phyloP scores from a whole-genome alignment of 2,797 vertebrate genomes.

The Arrhamphus sclerolepis region DNA sequence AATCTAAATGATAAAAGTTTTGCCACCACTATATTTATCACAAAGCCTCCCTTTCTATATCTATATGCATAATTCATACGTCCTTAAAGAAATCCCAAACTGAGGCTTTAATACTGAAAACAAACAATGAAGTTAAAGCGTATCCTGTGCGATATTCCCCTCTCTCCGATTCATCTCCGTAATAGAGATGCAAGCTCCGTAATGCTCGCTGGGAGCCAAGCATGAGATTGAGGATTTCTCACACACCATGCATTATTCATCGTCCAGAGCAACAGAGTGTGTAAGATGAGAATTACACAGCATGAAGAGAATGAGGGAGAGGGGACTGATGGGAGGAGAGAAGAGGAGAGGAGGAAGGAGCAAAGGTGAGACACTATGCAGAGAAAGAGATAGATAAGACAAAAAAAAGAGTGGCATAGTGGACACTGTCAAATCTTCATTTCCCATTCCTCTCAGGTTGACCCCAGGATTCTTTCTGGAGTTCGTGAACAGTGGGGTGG shows the following conservation, averaged over 20 bases:
- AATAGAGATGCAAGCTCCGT: slow-evolving; percentile 99
- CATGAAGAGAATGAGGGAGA: slow-evolving; percentile 93
- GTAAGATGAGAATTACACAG: slow-evolving; percentile 99
- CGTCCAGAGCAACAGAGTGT: slow-evolving; percentile 98
- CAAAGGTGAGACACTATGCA: slow-evolving; percentile 69
- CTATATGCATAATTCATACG: slow-evolving; percentile 55
- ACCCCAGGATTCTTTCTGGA: slow-evolving; percentile 65
- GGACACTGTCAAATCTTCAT: slow-evolving; percentile 64
- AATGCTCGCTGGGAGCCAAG: slow-evolving; percentile 97
- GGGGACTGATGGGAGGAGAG: slow-evolving; percentile 78
- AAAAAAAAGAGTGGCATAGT: slow-evolving; percentile 36
- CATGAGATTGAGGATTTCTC: slow-evolving; percentile 95
- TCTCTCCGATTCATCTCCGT: slow-evolving; percentile 97
- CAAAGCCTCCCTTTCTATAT: slow-evolving; percentile 19
- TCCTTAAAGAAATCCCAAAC: slow-evolving; percentile 65
- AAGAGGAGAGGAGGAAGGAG: slow-evolving; percentile 48
- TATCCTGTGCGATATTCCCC: slow-evolving; percentile 91
- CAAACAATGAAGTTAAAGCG: slow-evolving; percentile 93
- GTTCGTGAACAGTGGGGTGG: slow-evolving; percentile 62
- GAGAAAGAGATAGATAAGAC: slow-evolving; percentile 46
- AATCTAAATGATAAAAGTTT: slow-evolving; percentile 45
- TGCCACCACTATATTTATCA: slow-evolving; percentile 36
- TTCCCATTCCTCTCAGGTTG: slow-evolving; percentile 64
- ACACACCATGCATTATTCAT: slow-evolving; percentile 99
- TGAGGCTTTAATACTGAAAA: slow-evolving; percentile 85